These are phyloP conservation scores for Falco novaeseelandiae DNA, from an alignment of 2,797 vertebrate genomes.

Conservation along the genomic window DNA sequence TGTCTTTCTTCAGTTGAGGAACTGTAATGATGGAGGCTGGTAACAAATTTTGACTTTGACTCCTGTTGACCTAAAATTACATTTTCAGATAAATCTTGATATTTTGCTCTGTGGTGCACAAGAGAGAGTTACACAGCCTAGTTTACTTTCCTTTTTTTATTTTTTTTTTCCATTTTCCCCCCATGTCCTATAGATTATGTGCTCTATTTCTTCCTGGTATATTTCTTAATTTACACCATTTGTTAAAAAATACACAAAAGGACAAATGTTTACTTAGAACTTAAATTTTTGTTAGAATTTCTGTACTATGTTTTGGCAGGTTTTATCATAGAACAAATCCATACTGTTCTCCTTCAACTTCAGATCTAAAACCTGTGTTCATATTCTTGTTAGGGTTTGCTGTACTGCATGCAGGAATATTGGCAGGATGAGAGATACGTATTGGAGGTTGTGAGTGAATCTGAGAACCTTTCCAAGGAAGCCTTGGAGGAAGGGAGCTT, in stretches of 20 bases:
- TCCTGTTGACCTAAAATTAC: neutral
- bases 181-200: neutral
- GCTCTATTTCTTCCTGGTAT: neutral
- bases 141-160: too few relatives aligned
- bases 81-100: neutral
- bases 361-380: neutral
- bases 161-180: neutral
- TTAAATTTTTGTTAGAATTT: neutral
- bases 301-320: neutral
- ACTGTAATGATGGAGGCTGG: neutral
- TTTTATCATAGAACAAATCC: neutral
- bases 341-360: neutral
- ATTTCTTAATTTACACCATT: neutral
- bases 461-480: conserved; percentile 20
- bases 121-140: neutral
- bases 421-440: neutral
- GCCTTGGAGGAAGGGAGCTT: neutral
- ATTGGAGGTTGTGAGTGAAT: conserved; percentile 24
- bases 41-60: neutral
- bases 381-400: neutral
- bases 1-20: neutral
- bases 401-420: neutral
- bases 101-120: neutral
- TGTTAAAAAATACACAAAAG: neutral
- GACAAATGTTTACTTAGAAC: neutral